A percentile compares a stretch with the other conserved stretches of the same genome.
Evolutionary conservation across 1,140 invertebrate species (phyloP).

Genomic region (Sycophaga agraensis): DNA sequence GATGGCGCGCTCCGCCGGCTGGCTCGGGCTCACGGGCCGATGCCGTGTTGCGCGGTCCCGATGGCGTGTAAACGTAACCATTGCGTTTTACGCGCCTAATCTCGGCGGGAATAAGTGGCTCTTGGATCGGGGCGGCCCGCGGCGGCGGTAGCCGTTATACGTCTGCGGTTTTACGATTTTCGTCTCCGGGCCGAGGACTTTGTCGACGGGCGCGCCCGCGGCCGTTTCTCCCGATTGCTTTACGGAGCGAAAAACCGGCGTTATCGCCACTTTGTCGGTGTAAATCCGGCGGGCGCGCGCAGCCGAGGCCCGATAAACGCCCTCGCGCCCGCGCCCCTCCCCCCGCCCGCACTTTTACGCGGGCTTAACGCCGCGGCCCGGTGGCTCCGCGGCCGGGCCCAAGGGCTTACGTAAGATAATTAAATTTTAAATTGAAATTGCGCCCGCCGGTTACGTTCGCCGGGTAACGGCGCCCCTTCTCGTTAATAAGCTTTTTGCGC

Average conservation of each 20-base stretch:
- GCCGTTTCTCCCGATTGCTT: slow-evolving; percentile 29
- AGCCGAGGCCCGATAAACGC: too few species aligned
- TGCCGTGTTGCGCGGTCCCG: slow-evolving; percentile 20
- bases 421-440: too few species aligned
- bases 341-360: too few species aligned
- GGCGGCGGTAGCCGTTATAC: slow-evolving; percentile 36
- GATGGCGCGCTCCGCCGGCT: too few species aligned
- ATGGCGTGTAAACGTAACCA: slow-evolving; percentile 36
- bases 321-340: too few species aligned
- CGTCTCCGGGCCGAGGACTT: slow-evolving; percentile 41
- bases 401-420: too few species aligned
- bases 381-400: too few species aligned
- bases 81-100: slow-evolving; percentile 43
- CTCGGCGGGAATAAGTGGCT: slow-evolving; percentile 41
- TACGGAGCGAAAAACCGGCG: slow-evolving; percentile 32
- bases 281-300: too few species aligned
- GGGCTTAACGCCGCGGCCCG: too few species aligned
- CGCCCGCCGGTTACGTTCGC: too few species aligned
- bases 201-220: slow-evolving; percentile 18
- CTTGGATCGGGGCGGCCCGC: slow-evolving; percentile 31
- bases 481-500: too few species aligned
- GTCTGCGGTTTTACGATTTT: slow-evolving; percentile 47
- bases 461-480: too few species aligned
- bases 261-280: slow-evolving; percentile 21
- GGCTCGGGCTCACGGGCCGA: not conserved